Conservation (phyloP, 2,113 vertebrate genomes). For the Perccottus glenii region DNA sequence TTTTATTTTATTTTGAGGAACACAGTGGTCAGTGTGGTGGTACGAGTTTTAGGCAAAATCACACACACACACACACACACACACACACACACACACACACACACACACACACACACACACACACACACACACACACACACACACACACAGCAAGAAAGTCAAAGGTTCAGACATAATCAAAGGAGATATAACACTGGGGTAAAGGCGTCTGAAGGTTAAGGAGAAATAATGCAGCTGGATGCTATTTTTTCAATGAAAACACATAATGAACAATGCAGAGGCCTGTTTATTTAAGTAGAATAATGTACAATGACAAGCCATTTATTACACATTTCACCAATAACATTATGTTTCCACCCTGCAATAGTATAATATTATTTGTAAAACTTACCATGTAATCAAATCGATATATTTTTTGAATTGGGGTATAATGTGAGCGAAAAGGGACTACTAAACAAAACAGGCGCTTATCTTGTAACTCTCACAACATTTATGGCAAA, state of each 20-base stretch:
- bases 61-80: conserved; percentile 4
- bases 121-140: too few species aligned
- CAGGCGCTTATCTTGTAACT: too few species aligned
- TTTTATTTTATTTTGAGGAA: conserved; percentile 13
- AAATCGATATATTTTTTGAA: not conserved
- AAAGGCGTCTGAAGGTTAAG: not conserved
- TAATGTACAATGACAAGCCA: not conserved
- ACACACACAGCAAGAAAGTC: not conserved
- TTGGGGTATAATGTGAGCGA: too few species aligned
- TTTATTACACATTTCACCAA: conserved; percentile 8
- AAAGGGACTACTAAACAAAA: too few species aligned
- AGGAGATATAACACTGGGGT: not conserved
- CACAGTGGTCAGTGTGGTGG: not conserved
- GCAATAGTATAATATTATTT: conserved; percentile 1
- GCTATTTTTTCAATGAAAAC: conserved; percentile 5
- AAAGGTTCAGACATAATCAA: not conserved
- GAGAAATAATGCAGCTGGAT: not conserved
- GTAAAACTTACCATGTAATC: not conserved
- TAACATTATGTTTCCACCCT: not conserved
- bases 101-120: too few species aligned
- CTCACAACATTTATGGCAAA: not conserved
- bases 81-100: not conserved
- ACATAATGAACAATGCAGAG: conserved; percentile 1
- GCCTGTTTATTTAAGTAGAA: not conserved
- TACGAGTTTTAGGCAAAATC: conserved; percentile 19